Base-by-base conservation (phyloP, 1,140 invertebrate genomes). In the Chironomus tepperi region DNA sequence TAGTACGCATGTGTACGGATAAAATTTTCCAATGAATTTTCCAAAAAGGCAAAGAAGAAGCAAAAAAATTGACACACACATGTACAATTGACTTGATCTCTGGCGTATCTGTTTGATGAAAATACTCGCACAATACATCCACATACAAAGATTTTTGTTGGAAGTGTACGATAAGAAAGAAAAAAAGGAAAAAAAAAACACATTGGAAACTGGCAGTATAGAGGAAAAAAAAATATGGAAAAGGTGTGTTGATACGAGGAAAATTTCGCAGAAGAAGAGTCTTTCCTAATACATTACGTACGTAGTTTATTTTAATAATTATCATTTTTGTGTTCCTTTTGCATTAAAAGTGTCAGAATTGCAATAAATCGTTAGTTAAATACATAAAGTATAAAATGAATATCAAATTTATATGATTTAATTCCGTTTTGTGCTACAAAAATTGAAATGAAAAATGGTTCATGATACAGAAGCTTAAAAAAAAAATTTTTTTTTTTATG, bases 301-400 rank as follows among this genome's bases (percentile, higher is more conserved):
- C 43, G 73, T 57, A 43, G 73, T 74, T 74, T 74, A 74, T 47
- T 24, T 47, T 43, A 74, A 24, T 57, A 47, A 74, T 21, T 70
- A 8, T 70, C 9, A 70, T 70, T 70, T 18, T 70, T 70, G 65
- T 70, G 65, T 70, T 70, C 18, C 19, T 70, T 70, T 70, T 70
- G 19, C 16, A 70, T 19, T 18, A 9, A 19, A 70, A 19, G 65
- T 70, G 65, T 16, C 18, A 21, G 18, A 70, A 70, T 19, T 70
- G 19, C 19, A 19, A 77, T 75, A 76, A 78, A 76, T 77, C 64
- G 74, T 78, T 77, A 77, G 74, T 57, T 43, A 43, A 57, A 43
- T 2, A 21, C 1, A 67, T 12, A 74, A 42, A 73, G 21, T 24
- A 70, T 70, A 10, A 16, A 19, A 70, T 18, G 9, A 19, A 5